Conservation (phyloP, 2,888 invertebrate genomes). For the Selenia dentaria region DNA sequence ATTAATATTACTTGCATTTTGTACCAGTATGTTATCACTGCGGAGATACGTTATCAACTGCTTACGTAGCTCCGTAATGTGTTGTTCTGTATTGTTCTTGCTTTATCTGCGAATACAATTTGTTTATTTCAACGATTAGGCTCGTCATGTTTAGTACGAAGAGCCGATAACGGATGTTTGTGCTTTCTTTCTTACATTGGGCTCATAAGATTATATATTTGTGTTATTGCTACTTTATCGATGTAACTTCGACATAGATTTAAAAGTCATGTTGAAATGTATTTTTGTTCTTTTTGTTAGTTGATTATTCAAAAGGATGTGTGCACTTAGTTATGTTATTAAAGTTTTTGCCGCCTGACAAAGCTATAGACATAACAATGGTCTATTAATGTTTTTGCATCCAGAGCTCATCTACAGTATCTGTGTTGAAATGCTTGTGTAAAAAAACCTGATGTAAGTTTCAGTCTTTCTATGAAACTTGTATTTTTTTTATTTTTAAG, state of each 20-base stretch:
- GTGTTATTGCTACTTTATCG: no score
- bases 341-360: neutral
- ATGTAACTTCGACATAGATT: no score
- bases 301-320: neutral
- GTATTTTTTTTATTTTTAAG: no score
- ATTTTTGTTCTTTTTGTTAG: no score
- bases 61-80: conserved; percentile 11
- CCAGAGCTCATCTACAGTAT: neutral
- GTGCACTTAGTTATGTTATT: neutral
- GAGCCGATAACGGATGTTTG: neutral
- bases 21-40: conserved; percentile 16
- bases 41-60: conserved; percentile 12
- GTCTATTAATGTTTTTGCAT: neutral
- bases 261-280: no score
- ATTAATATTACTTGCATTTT: conserved; percentile 10
- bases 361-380: neutral
- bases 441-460: neutral
- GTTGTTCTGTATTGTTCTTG: conserved; percentile 15
- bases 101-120: conserved; percentile 4
- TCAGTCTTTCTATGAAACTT: no score
- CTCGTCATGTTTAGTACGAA: neutral
- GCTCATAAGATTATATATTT: no score
- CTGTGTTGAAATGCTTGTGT: conserved; percentile 1
- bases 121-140: conserved; percentile 4
- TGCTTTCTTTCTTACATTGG: neutral